A percentile compares a stretch with the other conserved stretches of the same genome.
phyloP scores from a whole-genome alignment of 2,888 invertebrate species.

The Ectemnius lituratus region DNA sequence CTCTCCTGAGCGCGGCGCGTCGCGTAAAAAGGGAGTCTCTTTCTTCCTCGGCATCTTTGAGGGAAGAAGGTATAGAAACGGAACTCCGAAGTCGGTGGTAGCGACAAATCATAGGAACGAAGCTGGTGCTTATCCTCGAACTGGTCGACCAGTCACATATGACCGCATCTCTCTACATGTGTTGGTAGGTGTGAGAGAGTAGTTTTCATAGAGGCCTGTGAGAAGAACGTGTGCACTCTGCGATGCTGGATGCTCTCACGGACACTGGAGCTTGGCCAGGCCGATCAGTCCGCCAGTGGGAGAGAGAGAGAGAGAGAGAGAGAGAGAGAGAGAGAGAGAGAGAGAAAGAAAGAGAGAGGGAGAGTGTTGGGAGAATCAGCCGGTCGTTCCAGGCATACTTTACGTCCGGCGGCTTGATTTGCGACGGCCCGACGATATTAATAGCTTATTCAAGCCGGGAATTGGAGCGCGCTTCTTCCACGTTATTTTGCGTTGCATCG shows the following conservation, averaged over 20 bases:
- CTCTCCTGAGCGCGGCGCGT: too few species aligned
- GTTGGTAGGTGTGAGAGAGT: too few species aligned
- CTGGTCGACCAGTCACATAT: constrained; percentile 39
- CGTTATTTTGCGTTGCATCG: constrained; percentile 25
- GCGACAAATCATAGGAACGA: constrained; percentile 47
- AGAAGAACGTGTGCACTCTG: background rate
- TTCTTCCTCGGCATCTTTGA: too few species aligned
- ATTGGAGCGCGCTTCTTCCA: constrained; percentile 64
- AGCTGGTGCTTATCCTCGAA: constrained; percentile 34
- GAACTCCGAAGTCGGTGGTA: constrained; percentile 48
- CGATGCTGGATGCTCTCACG: constrained; percentile 1
- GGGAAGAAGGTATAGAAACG: constrained; percentile 24
- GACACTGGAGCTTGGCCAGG: background rate
- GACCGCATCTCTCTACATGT: too few species aligned
- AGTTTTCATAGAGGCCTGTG: too few species aligned
- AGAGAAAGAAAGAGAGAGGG: constrained; percentile 18
- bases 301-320: constrained; percentile 18
- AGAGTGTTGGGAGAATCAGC: constrained; percentile 38
- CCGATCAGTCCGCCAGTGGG: background rate
- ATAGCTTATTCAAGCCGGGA: constrained; percentile 67
- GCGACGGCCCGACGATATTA: constrained; percentile 64
- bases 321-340: constrained; percentile 24
- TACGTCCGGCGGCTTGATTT: constrained; percentile 66
- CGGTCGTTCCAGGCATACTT: constrained; percentile 67
- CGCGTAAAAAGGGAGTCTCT: too few species aligned